Evolutionary conservation across 2,113 vertebrate genomes (phyloP), one percentile per base, ranked within the genome.

Genomic region (Alouatta palliata): DNA sequence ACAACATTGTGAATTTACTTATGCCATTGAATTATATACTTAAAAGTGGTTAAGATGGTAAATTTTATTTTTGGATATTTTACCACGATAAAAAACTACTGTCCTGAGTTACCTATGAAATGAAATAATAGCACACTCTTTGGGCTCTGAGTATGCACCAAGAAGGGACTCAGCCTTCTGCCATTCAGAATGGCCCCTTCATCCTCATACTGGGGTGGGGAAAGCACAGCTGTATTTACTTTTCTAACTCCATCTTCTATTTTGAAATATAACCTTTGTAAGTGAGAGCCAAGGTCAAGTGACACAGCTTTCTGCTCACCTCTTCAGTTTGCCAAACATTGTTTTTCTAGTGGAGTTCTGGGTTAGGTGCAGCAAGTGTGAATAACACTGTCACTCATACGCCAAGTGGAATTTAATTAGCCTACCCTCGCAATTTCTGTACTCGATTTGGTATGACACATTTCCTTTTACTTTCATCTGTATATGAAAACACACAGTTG

Each of bases 201-300:
- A 7, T 80, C 83, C 91, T 66, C 49, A 64, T 45, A 11, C 68
- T 32, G 49, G 82, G 58, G 25, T 30, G 92, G 95, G 96, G 71
- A 95, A 95, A 96, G 94, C 95, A 96, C 97, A 98, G 97, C 97
- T 97, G 97, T 97, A 92, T 98, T 97, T 97, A 95, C 92, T 97
- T 97, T 98, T 95, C 97, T 92, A 96, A 61, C 56, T 58, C 84
- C 95, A 94, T 98, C 94, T 97, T 97, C 96, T 96, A 81, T 97
- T 97, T 96, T 96, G 94, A 97, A 97, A 97, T 96, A 90, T 49
- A 95, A 82, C 94, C 83, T 96, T 96, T 83, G 68, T 87, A 97
- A 97, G 84, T 81, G 90, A 93, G 89, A 96, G 70, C 90, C 94
- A 96, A 90, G 80, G 94, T 96, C 92, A 96, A 96, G 90, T 84